Evolutionary conservation across 2,113 vertebrate genomes (phyloP).

Genomic region (Trichechus manatus): DNA sequence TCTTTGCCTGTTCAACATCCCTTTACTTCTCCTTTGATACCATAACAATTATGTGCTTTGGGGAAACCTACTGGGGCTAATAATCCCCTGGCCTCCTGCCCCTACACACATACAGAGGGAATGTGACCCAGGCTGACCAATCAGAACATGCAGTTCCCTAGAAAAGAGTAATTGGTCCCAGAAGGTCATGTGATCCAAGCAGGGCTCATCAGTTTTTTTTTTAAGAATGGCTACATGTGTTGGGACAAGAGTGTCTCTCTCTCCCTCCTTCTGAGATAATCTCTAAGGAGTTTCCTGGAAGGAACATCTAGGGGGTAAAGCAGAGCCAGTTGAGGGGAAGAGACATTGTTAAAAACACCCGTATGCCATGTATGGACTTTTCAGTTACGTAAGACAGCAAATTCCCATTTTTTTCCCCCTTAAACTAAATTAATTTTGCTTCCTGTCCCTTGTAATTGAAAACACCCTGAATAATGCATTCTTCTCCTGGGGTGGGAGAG

Average conservation of each 20-base stretch:
- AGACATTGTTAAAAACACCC: not conserved
- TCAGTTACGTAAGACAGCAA: not conserved
- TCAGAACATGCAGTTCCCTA: not conserved
- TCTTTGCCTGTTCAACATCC: not conserved
- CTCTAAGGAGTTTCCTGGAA: not conserved
- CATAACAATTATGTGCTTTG: not conserved
- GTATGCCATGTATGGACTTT: not conserved
- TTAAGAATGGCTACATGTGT: not conserved
- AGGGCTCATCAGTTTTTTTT: not conserved
- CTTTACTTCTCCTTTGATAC: not conserved
- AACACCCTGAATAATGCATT: not conserved
- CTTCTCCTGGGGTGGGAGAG: not conserved
- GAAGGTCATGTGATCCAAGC: not conserved
- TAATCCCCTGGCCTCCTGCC: not conserved
- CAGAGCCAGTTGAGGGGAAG: not conserved
- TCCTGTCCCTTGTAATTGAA: conserved; percentile 21
- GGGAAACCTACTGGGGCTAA: not conserved
- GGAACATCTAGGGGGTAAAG: not conserved
- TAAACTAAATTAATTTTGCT: not conserved
- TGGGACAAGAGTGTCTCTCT: not conserved
- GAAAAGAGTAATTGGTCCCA: not conserved
- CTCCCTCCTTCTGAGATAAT: not conserved
- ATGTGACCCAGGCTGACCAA: not conserved
- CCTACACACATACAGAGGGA: not conserved
- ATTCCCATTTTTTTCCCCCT: not conserved